Evolutionary conservation across 2,888 invertebrate genomes (phyloP), one percentile per base, ranked within the genome.

Genomic region (Ptycholaimellus sp.): DNA sequence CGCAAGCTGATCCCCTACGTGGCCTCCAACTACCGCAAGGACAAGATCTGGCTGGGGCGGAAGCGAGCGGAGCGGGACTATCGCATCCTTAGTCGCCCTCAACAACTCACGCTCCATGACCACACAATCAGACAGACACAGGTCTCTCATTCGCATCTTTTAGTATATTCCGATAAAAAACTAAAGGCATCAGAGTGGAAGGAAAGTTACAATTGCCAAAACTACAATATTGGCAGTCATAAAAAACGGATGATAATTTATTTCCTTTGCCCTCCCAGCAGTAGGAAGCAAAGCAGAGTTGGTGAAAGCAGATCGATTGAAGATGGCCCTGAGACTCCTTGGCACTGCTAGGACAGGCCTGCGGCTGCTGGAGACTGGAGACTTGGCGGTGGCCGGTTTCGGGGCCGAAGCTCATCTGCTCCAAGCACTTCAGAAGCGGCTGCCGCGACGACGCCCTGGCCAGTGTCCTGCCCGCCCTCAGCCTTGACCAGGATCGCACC

Each of bases 1-100:
- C 72, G 90, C 32, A 81, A 79, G 53, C 78, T 99, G 37, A 87
- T 96, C 54, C 82, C 93, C 0, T 99, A 96, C 65, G 85, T 99
- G 47, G 99, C 99, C 16, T 90, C 90, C 42, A 80, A 93, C 60
- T 99, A 90, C 64, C 71, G 93, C 31, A 96, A 96, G 59, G 93
- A 99, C 59, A 87, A 90, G 60, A 99, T 99, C 53, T 99, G 96
- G 96, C 58, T 99, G 52, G 68, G 93, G 13, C 68, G 96, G 0
- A 83, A 83, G 59, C 85, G 87, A 0, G 82, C 81, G 1, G 81
- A 83, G 55, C 68, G 96, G 33, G 78, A 93, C 49, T 96, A 96
- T 61, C 87, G 87, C 60, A 81, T 93, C 34, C 73, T 85, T 17
- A 68, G n/a, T 99, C 31, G 93, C 96, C 0, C 73, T 99, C 5